Evolutionary conservation across 2,888 invertebrate species (phyloP).

Genomic region (Eilema caniola): DNA sequence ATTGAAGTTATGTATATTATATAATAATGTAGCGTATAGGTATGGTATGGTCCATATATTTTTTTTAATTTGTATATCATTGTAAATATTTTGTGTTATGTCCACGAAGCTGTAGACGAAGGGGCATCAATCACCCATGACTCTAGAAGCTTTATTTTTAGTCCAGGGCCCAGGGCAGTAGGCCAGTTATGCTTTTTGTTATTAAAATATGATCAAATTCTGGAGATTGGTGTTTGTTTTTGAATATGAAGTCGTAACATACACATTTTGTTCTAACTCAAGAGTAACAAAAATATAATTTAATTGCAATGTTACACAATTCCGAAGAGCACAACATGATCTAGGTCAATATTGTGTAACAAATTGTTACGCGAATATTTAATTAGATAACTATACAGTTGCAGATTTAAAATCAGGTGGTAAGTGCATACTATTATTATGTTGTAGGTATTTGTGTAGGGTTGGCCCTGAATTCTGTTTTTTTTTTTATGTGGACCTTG

Average conservation of each 20-base stretch:
- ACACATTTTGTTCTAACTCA: neutral
- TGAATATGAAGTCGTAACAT: too few relatives aligned
- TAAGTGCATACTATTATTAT: neutral
- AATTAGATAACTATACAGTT: neutral
- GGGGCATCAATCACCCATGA: neutral
- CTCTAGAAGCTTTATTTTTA: neutral
- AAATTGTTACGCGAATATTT: neutral
- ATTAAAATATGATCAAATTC: neutral
- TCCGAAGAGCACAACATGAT: neutral
- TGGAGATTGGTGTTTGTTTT: neutral
- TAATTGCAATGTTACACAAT: neutral
- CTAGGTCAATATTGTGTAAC: constrained; percentile 2
- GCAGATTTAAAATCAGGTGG: neutral
- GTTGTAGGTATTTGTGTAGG: neutral
- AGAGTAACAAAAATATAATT: neutral
- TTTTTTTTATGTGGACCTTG: too few relatives aligned
- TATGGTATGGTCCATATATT: too few relatives aligned
- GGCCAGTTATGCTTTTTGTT: too few relatives aligned
- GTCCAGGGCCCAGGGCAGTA: neutral
- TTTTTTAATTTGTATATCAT: too few relatives aligned
- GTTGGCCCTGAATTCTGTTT: neutral
- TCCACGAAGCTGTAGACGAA: neutral
- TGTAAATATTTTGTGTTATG: too few relatives aligned
- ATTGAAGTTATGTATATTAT: too few relatives aligned
- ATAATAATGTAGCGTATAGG: too few relatives aligned